A percentile compares a stretch with the other conserved stretches of the same genome.
These are phyloP conservation scores for Ametastegia equiseti DNA, from an alignment of 2,888 invertebrate genomes.

Conservation along the genomic window DNA sequence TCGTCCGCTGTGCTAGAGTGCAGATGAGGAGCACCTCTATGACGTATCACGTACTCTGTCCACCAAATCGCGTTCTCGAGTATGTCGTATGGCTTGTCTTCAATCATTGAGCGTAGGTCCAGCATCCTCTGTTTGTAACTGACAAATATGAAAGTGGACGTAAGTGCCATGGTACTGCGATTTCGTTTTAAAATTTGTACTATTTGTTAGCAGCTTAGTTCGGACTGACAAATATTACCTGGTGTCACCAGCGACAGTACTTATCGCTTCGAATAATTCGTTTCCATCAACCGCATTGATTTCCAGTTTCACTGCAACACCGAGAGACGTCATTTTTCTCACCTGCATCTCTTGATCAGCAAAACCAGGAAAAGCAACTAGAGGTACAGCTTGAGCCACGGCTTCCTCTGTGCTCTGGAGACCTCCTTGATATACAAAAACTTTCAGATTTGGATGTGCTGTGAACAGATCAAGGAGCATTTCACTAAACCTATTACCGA, in stretches of 20 bases:
- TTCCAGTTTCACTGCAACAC: slow-evolving; percentile 55
- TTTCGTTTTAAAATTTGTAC: slow-evolving; percentile 52
- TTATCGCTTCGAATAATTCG: slow-evolving; percentile 51
- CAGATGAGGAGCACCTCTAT: slow-evolving; percentile 59
- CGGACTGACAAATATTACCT: slow-evolving; percentile 48
- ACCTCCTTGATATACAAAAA: slow-evolving; percentile 64
- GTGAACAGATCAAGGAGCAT: background rate
- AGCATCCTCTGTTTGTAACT: slow-evolving; percentile 60
- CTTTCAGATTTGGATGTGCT: slow-evolving; percentile 63
- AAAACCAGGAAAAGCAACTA: slow-evolving; percentile 61
- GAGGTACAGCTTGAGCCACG: slow-evolving; percentile 58
- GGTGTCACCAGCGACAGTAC: slow-evolving; percentile 54
- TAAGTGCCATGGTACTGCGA: background rate
- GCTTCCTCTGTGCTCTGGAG: slow-evolving; percentile 64
- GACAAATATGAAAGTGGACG: background rate
- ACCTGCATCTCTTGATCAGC: slow-evolving; percentile 60
- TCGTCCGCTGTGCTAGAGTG: slow-evolving; percentile 52
- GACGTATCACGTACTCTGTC: slow-evolving; percentile 62
- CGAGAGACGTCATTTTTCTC: slow-evolving; percentile 51
- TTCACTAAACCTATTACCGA: background rate
- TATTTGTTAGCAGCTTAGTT: slow-evolving; percentile 48
- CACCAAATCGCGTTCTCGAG: slow-evolving; percentile 59
- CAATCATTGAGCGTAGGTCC: slow-evolving; percentile 35
- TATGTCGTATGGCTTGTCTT: slow-evolving; percentile 55
- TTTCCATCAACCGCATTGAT: slow-evolving; percentile 46